Base-by-base conservation (phyloP, 2,797 vertebrate genomes). In the Echeneis naucrates region DNA sequence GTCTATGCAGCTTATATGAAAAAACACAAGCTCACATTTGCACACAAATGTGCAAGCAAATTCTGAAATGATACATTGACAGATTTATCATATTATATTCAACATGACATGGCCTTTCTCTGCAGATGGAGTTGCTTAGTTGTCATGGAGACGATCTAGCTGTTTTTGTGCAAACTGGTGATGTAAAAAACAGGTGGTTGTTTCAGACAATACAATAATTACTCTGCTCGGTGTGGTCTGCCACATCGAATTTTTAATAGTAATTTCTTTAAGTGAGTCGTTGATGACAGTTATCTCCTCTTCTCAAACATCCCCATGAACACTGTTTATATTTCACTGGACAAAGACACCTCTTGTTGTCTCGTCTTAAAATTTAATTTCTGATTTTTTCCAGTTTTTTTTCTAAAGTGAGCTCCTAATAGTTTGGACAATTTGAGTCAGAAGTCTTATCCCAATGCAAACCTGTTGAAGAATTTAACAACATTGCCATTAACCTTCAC, bases 331-430 rank as follows among this genome's bases (percentile, higher is more conserved):
- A 30, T 16, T 38, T 55, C 48, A 57, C 24, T 56, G 56, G 64
- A 70, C 51, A 59, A 71, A 67, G 54, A 11, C n/a, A 50, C 37
- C 24, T 16, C 27, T 47, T 32, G 4, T 45, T 57, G 33, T 27
- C 21, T n/a, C n/a, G n/a, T n/a, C n/a, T n/a, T n/a, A n/a, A n/a
- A n/a, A n/a, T n/a, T n/a, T n/a, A n/a, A n/a, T n/a, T n/a, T n/a
- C n/a, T n/a, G n/a, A n/a, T n/a, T n/a, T n/a, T n/a, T n/a, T n/a
- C n/a, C n/a, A n/a, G n/a, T n/a, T n/a, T n/a, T n/a, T n/a, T n/a
- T n/a, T n/a, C 47, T 7, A n/a, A n/a, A n/a, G n/a, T n/a, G 30
- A 30, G 33, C 13, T 32, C 1, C 16, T 8, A 33, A 52, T 13
- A 57, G 17, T 40, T 33, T 10, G 32, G 37, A 54, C 4, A 21